Percentiles rank a stretch among this genome's conserved stretches.
phyloP scores from a whole-genome alignment of 1,140 invertebrate species.

The Leptonema lineaticorne region DNA sequence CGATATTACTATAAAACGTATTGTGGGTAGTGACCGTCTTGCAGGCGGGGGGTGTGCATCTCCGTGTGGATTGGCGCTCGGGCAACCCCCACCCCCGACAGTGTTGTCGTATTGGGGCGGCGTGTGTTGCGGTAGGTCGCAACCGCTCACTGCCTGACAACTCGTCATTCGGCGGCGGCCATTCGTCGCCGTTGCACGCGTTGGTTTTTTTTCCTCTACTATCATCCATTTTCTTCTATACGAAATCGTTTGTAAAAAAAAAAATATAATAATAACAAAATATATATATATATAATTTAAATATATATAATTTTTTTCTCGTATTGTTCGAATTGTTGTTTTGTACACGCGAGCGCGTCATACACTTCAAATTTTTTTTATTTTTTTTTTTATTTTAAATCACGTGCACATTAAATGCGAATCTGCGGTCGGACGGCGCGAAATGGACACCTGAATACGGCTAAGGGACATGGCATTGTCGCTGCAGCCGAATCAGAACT shows the following conservation, averaged over 20 bases:
- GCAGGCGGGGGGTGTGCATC: not conserved
- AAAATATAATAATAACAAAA: too few relatives aligned
- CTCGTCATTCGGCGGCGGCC: constrained; percentile 47
- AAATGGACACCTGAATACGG: not conserved
- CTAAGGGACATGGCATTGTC: constrained; percentile 53
- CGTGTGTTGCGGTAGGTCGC: constrained; percentile 57
- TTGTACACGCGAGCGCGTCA: not conserved
- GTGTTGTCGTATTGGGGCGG: too few relatives aligned
- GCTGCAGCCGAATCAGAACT: constrained; percentile 54
- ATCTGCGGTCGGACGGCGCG: not conserved
- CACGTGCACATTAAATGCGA: too few relatives aligned
- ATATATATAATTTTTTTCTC: too few relatives aligned
- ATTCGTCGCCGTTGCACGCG: constrained; percentile 42
- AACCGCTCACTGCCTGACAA: constrained; percentile 46
- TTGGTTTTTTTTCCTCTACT: too few relatives aligned
- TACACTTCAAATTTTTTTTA: not conserved
- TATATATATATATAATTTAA: too few relatives aligned
- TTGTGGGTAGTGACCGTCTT: too few relatives aligned
- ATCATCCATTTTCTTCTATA: too few relatives aligned
- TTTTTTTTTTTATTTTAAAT: too few relatives aligned
- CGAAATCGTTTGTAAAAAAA: too few relatives aligned
- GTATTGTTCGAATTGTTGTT: too few relatives aligned
- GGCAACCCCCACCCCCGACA: not conserved
- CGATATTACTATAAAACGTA: too few relatives aligned
- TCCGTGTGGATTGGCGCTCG: not conserved